Evolutionary conservation across 2,113 vertebrate species (phyloP).

Genomic region (Morone saxatilis): DNA sequence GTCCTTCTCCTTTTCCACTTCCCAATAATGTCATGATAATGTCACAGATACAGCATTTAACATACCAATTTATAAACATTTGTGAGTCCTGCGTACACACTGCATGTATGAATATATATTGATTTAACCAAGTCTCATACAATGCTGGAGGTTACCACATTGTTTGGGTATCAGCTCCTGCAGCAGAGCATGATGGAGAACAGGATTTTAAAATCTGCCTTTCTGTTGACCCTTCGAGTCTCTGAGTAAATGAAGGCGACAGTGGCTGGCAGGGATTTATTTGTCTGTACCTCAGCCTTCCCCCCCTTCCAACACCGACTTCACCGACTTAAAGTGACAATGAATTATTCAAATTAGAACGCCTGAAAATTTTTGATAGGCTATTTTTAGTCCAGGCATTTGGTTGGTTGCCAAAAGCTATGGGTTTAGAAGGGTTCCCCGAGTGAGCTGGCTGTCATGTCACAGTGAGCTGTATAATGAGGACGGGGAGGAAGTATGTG

Average conservation of each 20-base stretch:
- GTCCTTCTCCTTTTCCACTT: too few relatives aligned
- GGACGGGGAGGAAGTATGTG: slow-evolving; percentile 28
- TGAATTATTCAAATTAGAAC: slow-evolving; percentile 77
- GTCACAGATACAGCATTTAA: neutral
- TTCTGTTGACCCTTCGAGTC: slow-evolving; percentile 28
- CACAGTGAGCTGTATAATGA: slow-evolving; percentile 63
- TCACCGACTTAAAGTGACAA: slow-evolving; percentile 62
- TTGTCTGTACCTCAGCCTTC: slow-evolving; percentile 6
- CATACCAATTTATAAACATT: too few relatives aligned
- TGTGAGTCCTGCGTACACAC: neutral
- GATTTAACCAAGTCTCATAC: too few relatives aligned
- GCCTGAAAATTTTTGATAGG: slow-evolving; percentile 69
- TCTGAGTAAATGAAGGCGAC: slow-evolving; percentile 17
- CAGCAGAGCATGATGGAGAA: neutral
- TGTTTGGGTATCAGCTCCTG: slow-evolving; percentile 5
- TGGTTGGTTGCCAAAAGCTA: slow-evolving; percentile 72
- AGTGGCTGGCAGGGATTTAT: slow-evolving; percentile 37
- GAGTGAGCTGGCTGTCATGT: slow-evolving; percentile 71
- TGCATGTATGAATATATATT: too few relatives aligned
- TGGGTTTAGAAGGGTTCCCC: slow-evolving; percentile 70
- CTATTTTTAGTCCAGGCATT: slow-evolving; percentile 72
- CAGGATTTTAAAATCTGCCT: slow-evolving; percentile 16
- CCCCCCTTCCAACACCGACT: slow-evolving; percentile 15
- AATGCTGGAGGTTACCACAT: too few relatives aligned
- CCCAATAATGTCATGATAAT: neutral